These are phyloP conservation scores for Slavum lentiscoides DNA, from an alignment of 2,888 invertebrate species.

Conservation along the genomic window DNA sequence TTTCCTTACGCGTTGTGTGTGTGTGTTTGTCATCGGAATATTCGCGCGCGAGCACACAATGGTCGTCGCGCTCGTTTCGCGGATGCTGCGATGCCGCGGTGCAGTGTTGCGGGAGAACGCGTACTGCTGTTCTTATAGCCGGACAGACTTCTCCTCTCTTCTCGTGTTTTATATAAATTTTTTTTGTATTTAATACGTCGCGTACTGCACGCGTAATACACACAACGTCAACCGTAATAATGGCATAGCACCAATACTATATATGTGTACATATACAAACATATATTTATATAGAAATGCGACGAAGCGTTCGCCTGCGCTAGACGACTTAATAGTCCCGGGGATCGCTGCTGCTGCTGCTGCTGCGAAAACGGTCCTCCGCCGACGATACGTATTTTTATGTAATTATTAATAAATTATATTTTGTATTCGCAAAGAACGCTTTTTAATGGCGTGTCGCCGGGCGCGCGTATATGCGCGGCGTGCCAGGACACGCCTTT, in stretches of 20 bases:
- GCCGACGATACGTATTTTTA: constrained; percentile 2
- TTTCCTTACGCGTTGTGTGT: not conserved
- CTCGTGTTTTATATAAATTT: no score
- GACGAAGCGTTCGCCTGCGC: not conserved
- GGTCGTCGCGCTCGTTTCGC: no score
- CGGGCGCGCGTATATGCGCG: not conserved
- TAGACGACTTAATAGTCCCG: constrained; percentile 41
- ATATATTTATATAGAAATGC: no score
- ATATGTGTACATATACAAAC: not conserved
- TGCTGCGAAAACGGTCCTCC: constrained; percentile 12
- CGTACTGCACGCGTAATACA: not conserved
- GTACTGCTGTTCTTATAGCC: no score
- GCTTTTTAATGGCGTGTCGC: constrained; percentile 31
- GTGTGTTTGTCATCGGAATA: no score
- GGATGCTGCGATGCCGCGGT: no score
- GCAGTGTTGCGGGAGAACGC: no score
- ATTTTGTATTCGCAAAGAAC: not conserved
- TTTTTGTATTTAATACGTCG: not conserved
- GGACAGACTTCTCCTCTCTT: no score
- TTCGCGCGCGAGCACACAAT: not conserved
- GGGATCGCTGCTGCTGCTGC: not conserved
- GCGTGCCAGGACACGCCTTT: constrained; percentile 43
- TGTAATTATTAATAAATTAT: constrained; percentile 31
- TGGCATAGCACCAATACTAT: constrained; percentile 32
- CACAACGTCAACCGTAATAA: not conserved